Conservation (phyloP, 2,888 invertebrate genomes). For the Torymus texanus region DNA sequence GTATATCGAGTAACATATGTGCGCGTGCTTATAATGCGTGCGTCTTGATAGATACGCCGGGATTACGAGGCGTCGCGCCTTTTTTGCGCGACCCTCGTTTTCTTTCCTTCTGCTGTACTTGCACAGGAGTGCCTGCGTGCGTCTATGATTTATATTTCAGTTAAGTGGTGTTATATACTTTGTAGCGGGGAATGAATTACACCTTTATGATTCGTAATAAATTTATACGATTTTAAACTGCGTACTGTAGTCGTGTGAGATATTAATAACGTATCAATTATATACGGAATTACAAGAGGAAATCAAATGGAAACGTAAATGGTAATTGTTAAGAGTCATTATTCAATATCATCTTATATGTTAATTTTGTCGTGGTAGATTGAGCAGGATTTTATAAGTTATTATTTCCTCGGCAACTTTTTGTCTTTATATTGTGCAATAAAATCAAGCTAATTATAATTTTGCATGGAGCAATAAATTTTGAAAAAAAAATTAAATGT, state of each 20-base stretch:
- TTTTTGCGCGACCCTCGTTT: not conserved
- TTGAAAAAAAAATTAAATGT: no score
- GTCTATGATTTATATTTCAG: constrained; percentile 1
- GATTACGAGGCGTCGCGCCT: not conserved
- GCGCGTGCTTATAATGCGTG: not conserved
- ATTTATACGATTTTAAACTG: not conserved
- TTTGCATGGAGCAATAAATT: no score
- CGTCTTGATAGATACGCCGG: not conserved
- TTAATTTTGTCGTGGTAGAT: constrained; percentile 27
- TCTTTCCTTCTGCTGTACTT: not conserved
- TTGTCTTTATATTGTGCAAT: no score
- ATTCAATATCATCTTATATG: constrained; percentile 12
- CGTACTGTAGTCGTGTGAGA: not conserved
- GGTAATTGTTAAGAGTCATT: constrained; percentile 29
- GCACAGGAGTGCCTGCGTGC: no score
- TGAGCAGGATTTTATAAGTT: not conserved
- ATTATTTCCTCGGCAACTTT: constrained; percentile 7
- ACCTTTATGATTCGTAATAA: constrained; percentile 4
- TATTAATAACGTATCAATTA: constrained; percentile 45
- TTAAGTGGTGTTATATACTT: not conserved
- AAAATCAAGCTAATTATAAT: no score
- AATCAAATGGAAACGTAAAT: constrained; percentile 24
- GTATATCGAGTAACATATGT: not conserved
- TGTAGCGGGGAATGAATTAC: constrained; percentile 22
- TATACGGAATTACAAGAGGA: constrained; percentile 12